These are phyloP conservation scores for Coregonus ussuriensis DNA, from an alignment of 2,797 vertebrate genomes.

Conservation along the genomic window DNA sequence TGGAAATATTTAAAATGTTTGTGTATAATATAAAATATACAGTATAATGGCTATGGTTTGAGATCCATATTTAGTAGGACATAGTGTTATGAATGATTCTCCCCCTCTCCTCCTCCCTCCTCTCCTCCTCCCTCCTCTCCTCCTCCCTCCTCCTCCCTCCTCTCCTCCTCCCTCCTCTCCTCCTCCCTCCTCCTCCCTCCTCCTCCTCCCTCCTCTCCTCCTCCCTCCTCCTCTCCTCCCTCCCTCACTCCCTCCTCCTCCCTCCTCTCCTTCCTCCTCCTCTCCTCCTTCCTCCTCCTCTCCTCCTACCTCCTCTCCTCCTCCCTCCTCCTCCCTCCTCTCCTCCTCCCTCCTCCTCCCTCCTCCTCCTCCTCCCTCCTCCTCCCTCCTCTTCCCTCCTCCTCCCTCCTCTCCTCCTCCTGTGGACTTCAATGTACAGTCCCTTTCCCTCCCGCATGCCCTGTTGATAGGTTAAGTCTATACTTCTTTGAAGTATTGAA, in stretches of 20 bases:
- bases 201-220: too few relatives aligned
- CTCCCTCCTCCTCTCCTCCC: neutral
- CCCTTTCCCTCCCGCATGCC: neutral
- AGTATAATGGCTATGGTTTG: too few relatives aligned
- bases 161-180: too few relatives aligned
- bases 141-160: too few relatives aligned
- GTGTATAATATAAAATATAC: neutral
- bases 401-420: neutral
- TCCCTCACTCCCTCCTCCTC: neutral
- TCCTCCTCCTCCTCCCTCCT: neutral
- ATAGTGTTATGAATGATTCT: too few relatives aligned
- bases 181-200: too few relatives aligned
- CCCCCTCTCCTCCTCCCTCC: too few relatives aligned
- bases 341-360: neutral
- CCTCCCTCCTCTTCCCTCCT: neutral
- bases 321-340: neutral
- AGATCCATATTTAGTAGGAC: too few relatives aligned
- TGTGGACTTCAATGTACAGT: constrained; percentile 19
- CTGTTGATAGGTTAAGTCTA: constrained; percentile 11
- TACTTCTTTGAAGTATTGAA: constrained; percentile 24
- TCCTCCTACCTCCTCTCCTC: rapidly evolving
- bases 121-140: too few relatives aligned
- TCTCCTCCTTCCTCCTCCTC: too few relatives aligned
- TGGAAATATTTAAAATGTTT: neutral
- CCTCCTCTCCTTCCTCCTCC: neutral